Evolutionary conservation across 2,113 vertebrate genomes (phyloP), one percentile per base, ranked within the genome.

Genomic region (Oncorhynchus nerka): DNA sequence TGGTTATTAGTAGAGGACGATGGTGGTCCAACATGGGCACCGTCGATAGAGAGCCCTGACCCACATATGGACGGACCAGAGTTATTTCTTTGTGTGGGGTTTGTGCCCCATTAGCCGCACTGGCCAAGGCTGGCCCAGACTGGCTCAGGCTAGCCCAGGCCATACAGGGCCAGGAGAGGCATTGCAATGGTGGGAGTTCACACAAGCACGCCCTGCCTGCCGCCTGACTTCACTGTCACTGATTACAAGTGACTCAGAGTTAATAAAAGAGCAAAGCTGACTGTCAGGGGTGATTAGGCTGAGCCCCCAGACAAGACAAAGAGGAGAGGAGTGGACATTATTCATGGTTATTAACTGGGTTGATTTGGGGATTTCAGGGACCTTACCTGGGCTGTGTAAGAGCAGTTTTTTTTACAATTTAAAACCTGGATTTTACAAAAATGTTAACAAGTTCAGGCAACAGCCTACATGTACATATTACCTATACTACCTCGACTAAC

Each of bases 261-360:
- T 94, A 95, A 97, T 95, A 96, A 96, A 97, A 96, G 95, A 95
- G 94, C 94, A 95, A 95, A 96, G 94, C 94, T 95, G 88, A 91
- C 95, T 97, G 96, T 98, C 96, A 96, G 94, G 92, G 90, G 89
- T 88, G 91, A 97, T 98, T 96, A 97, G 94, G 89, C 89, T 89
- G 91, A 85, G 90, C 88, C 92, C 87, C 90, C 92, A 93, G 93
- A 95, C 93, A 91, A 95, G 94, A 97, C 95, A 94, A 95, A 95
- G 94, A 93, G 94, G 91, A 92, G 93, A 92, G 92, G 94, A 88
- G 30, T 87, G 92, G 69, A 92, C 93, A 94, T 96, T 96, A 94
- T 92, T 94, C 93, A 93, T 93, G 94, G 94, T 94, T 94, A 95
- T 94, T 96, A 96, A 94, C 90, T 93, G 93, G 93, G 91, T 91